Percentiles rank a stretch among this genome's conserved stretches.
Evolutionary conservation across 2,113 vertebrate genomes (phyloP).

Genomic region (Cromileptes altivelis): DNA sequence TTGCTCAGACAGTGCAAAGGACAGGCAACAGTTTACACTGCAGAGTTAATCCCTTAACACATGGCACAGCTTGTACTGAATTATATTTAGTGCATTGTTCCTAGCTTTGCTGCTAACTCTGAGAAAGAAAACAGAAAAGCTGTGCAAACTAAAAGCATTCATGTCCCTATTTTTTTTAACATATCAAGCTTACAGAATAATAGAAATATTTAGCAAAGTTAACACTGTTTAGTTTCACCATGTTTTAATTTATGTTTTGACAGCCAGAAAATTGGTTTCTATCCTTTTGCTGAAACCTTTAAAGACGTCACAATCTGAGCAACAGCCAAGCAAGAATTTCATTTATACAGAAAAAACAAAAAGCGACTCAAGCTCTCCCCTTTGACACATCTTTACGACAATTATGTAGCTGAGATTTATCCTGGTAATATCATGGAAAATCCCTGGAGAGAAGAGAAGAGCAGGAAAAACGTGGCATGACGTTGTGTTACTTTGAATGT

Average conservation of each 20-base stretch:
- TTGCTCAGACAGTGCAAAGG: conserved; percentile 60
- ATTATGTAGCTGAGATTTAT: not conserved
- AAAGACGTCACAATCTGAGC: conserved; percentile 7
- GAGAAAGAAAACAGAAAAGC: not conserved
- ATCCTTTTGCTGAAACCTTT: not conserved
- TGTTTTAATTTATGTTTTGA: not conserved
- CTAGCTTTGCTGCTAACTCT: conserved; percentile 5
- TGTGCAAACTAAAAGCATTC: conserved; percentile 22
- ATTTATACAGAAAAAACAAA: conserved; percentile 17
- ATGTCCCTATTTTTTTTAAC: not conserved
- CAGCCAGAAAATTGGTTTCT: conserved; percentile 5
- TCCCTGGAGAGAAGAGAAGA: conserved; percentile 10
- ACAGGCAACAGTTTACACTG: conserved; percentile 45
- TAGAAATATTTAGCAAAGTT: conserved; percentile 4
- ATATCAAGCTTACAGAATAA: conserved; percentile 5
- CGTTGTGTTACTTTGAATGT: not conserved
- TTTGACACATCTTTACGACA: not conserved
- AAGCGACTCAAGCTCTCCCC: conserved; percentile 1
- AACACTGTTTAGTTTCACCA: not conserved
- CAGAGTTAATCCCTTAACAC: conserved; percentile 26
- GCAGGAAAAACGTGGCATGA: conserved; percentile 15
- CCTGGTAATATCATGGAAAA: conserved; percentile 2
- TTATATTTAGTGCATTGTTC: conserved; percentile 34
- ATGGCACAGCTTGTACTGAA: conserved; percentile 1
- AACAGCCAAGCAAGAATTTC: not conserved